phyloP scores from a whole-genome alignment of 2,113 vertebrate species.

The Pollachius pollachius region DNA sequence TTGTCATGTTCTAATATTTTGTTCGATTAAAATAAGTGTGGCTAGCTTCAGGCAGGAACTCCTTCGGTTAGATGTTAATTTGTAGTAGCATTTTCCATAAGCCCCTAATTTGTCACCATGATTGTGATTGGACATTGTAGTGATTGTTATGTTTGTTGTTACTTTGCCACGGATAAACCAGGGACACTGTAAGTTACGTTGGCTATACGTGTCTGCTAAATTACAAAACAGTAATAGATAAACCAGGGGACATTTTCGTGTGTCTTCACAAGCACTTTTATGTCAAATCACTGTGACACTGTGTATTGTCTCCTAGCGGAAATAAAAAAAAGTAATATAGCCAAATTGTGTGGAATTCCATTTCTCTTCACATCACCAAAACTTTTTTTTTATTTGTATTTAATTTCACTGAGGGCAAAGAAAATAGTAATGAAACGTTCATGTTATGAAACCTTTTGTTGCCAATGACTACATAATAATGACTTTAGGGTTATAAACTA shows the following conservation, averaged over 20 bases:
- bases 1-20: constrained; percentile 33
- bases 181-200: too few relatives aligned
- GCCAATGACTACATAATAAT: too few relatives aligned
- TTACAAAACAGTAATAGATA: not conserved
- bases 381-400: too few relatives aligned
- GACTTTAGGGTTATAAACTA: too few relatives aligned
- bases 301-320: constrained; percentile 46
- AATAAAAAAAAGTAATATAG: constrained; percentile 56
- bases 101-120: constrained; percentile 21
- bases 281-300: constrained; percentile 56
- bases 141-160: constrained; percentile 33
- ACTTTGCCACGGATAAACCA: constrained; percentile 22
- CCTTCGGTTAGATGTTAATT: not conserved
- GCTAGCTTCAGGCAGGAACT: not conserved
- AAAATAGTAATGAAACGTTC: too few relatives aligned
- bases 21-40: constrained; percentile 22
- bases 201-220: too few relatives aligned
- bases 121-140: constrained; percentile 23
- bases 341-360: constrained; percentile 7
- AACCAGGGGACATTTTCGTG: constrained; percentile 12
- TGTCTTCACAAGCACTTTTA: constrained; percentile 47
- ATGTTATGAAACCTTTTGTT: too few relatives aligned
- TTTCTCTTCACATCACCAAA: too few relatives aligned
- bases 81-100: not conserved
- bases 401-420: too few relatives aligned